Conservation (phyloP, 2,113 vertebrate genomes). For the Poeciliopsis turrubarensis region DNA sequence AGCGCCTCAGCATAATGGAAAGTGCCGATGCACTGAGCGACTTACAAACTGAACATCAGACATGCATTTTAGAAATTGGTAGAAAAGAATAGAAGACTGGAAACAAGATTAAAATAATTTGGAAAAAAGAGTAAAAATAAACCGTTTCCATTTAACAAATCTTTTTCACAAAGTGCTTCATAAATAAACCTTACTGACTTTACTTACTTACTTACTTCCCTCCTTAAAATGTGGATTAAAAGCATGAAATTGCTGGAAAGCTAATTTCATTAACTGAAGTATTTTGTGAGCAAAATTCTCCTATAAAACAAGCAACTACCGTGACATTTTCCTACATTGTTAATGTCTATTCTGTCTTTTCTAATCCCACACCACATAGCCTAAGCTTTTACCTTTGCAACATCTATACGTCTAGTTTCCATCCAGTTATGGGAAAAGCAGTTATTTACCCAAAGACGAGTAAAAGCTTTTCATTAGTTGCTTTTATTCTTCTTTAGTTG, state of each 20-base stretch:
- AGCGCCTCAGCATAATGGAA: too few species aligned
- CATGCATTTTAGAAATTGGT: too few species aligned
- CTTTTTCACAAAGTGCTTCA: too few species aligned
- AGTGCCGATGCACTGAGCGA: too few species aligned
- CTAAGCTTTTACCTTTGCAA: background rate
- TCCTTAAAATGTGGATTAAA: background rate
- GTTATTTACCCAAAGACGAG: background rate
- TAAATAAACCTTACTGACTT: too few species aligned
- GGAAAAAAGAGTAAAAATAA: too few species aligned
- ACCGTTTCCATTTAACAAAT: too few species aligned
- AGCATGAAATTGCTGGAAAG: background rate
- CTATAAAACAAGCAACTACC: background rate
- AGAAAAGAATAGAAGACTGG: too few species aligned
- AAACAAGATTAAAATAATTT: too few species aligned
- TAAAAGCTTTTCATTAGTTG: background rate
- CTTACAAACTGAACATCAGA: too few species aligned
- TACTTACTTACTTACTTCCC: too few species aligned
- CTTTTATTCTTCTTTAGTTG: background rate
- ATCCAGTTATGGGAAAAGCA: background rate
- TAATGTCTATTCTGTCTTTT: background rate
- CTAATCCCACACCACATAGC: background rate
- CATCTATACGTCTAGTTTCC: background rate
- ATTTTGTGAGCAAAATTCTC: background rate
- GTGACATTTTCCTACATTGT: background rate
- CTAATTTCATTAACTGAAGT: background rate